Conservation (phyloP, 2,797 vertebrate species). For the Galago senegalensis region DNA sequence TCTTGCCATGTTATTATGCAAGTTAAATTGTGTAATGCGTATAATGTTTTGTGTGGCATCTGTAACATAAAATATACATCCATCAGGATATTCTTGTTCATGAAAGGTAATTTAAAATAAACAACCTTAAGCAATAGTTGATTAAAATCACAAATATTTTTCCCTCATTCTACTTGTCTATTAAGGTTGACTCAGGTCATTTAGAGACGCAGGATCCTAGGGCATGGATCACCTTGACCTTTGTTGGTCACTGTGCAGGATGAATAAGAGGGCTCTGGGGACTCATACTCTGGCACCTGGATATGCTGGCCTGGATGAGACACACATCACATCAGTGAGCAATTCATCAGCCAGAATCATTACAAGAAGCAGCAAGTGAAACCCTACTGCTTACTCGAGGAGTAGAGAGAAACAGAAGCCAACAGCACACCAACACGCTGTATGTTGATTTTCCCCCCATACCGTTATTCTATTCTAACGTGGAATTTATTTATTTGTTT, state of each 20-base stretch:
- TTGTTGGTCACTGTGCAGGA: background rate
- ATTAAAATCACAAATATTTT: slow-evolving; percentile 21
- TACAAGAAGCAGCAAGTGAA: background rate
- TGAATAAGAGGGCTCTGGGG: background rate
- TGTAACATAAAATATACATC: background rate
- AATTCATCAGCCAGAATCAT: background rate
- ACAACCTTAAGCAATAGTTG: background rate
- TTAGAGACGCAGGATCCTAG: background rate
- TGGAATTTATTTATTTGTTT: background rate
- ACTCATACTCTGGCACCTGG: background rate
- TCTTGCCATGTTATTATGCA: background rate
- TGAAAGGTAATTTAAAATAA: background rate
- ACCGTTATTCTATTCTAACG: background rate
- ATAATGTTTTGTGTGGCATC: background rate
- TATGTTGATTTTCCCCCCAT: background rate
- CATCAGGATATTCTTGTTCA: background rate
- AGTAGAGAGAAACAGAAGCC: background rate
- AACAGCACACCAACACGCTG: background rate
- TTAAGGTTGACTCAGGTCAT: background rate
- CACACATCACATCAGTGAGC: background rate
- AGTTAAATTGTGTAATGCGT: slow-evolving; percentile 28
- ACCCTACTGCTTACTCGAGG: background rate
- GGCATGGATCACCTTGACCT: background rate
- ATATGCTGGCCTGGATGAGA: background rate
- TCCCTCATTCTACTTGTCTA: background rate